These are phyloP conservation scores for Cichladusa arquata DNA, from an alignment of 2,113 vertebrate species.

Conservation along the genomic window DNA sequence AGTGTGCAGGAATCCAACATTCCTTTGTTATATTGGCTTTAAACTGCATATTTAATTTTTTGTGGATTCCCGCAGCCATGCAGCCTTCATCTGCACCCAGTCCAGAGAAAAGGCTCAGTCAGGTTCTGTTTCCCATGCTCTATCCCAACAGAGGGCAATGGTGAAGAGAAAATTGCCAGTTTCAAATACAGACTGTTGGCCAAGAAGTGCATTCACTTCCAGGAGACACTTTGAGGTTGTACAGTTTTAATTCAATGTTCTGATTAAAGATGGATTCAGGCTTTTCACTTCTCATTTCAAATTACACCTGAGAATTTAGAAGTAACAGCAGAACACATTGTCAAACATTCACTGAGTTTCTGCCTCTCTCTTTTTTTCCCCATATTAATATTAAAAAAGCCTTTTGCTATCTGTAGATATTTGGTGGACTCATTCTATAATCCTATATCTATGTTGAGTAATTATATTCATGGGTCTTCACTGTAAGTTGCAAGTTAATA, in stretches of 20 bases:
- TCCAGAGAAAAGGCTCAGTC: background rate
- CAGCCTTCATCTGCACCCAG: background rate
- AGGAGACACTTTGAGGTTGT: background rate
- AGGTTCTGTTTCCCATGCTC: background rate
- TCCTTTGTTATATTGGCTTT: background rate
- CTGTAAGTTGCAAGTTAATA: background rate
- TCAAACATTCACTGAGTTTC: background rate
- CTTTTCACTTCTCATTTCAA: background rate
- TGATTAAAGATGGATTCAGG: background rate
- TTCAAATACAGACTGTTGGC: background rate
- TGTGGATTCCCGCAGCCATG: fast-evolving
- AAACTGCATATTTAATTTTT: background rate
- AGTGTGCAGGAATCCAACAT: background rate
- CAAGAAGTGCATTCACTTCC: background rate
- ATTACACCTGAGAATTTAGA: background rate
- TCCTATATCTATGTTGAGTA: background rate
- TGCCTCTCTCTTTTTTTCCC: background rate
- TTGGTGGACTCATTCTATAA: background rate
- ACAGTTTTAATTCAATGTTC: background rate
- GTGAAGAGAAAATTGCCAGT: background rate
- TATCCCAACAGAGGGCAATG: background rate
- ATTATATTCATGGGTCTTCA: background rate
- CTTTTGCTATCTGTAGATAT: background rate
- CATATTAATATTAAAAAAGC: background rate
- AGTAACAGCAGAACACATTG: background rate